These are phyloP conservation scores for Silvanus unidentatus DNA, from an alignment of 2,888 invertebrate genomes.

Conservation along the genomic window DNA sequence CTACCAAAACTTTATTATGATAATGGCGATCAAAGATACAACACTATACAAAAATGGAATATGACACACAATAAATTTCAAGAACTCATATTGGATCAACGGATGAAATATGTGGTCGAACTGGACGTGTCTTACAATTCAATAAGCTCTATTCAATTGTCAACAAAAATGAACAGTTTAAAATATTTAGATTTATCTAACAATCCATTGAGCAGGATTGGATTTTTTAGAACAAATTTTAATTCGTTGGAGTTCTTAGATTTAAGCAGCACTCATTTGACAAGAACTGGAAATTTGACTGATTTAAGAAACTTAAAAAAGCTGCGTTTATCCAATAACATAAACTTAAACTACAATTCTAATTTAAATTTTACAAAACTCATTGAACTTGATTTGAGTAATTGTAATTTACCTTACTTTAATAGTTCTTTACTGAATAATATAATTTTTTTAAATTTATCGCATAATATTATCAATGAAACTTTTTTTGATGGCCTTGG, in stretches of 20 bases:
- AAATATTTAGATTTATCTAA: conserved; percentile 58
- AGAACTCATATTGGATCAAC: conserved; percentile 24
- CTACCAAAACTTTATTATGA: neutral
- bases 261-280: conserved; percentile 58
- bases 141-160: neutral
- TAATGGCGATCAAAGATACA: neutral
- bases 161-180: conserved; percentile 45
- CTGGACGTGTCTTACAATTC: conserved; percentile 57
- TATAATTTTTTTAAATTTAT: conserved; percentile 55
- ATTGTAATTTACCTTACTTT: conserved; percentile 52
- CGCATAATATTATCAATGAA: conserved; percentile 58
- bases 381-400: conserved; percentile 50
- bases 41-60: neutral
- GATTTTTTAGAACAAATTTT: conserved; percentile 54
- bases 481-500: conserved; percentile 57
- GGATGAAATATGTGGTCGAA: conserved; percentile 50
- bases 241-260: conserved; percentile 54
- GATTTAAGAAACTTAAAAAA: conserved; percentile 52
- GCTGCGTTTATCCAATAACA: conserved; percentile 49
- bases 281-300: conserved; percentile 47
- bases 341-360: conserved; percentile 22
- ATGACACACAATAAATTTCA: conserved; percentile 5
- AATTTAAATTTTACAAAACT: conserved; percentile 23
- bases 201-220: conserved; percentile 50
- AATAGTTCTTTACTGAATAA: conserved; percentile 48